These are phyloP conservation scores for Apostichopus leukothele DNA, from an alignment of 53 echinoderm and acorn worm species.

Conservation along the genomic window DNA sequence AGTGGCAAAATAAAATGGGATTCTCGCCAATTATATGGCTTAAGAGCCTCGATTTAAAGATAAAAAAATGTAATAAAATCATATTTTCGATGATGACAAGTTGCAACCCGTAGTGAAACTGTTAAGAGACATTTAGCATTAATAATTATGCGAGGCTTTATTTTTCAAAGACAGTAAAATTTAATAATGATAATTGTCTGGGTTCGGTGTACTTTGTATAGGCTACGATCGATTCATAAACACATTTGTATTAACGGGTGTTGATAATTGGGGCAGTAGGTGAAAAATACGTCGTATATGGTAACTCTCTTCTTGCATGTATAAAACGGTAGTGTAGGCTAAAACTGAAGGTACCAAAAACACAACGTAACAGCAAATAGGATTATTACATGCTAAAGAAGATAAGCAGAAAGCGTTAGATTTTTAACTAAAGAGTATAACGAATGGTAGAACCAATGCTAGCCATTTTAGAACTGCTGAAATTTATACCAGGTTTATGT, in stretches of 20 bases:
- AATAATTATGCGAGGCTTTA: neutral
- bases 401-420: too few species aligned
- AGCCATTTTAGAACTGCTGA: too few species aligned
- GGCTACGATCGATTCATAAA: neutral
- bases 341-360: too few species aligned
- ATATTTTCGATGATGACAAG: constrained; percentile 25
- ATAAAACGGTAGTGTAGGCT: too few species aligned
- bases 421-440: too few species aligned
- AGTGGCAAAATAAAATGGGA: constrained; percentile 23
- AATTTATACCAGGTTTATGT: too few species aligned
- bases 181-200: neutral
- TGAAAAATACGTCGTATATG: neutral
- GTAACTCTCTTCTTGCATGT: too few species aligned
- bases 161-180: neutral
- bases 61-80: constrained; percentile 5
- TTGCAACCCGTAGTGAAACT: constrained; percentile 15
- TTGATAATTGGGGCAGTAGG: neutral
- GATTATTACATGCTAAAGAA: too few species aligned
- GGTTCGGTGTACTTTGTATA: neutral
- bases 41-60: constrained; percentile 35
- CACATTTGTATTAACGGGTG: neutral
- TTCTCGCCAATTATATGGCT: constrained; percentile 30
- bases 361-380: too few species aligned
- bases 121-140: neutral
- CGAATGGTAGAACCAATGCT: too few species aligned